These are phyloP conservation scores for Arizona elegans DNA, from an alignment of 2,113 vertebrate species.

Conservation along the genomic window DNA sequence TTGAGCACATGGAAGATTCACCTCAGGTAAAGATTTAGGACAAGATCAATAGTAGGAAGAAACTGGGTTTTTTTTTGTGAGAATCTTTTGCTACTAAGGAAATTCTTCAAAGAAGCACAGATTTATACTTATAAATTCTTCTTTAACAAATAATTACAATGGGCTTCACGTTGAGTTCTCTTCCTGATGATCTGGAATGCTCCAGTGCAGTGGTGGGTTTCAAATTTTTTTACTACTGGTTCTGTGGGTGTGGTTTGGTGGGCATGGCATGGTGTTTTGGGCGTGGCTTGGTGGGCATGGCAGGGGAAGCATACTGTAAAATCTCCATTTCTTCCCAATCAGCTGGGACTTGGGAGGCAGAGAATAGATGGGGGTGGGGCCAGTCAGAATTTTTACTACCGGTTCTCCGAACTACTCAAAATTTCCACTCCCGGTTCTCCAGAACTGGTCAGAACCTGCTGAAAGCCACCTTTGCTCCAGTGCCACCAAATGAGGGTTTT, in stretches of 20 bases:
- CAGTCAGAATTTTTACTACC: too few relatives aligned
- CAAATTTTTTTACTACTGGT: too few relatives aligned
- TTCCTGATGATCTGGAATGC: background rate
- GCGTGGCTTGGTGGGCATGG: too few relatives aligned
- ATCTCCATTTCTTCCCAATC: too few relatives aligned
- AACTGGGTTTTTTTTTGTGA: background rate
- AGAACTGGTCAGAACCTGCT: too few relatives aligned
- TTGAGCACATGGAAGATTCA: background rate
- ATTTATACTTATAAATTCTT: background rate
- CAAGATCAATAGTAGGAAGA: background rate
- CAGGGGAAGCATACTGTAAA: too few relatives aligned
- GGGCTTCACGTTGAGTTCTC: background rate
- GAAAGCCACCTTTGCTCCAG: background rate
- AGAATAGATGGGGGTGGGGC: too few relatives aligned
- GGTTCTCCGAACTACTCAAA: too few relatives aligned
- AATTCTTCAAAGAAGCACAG: background rate
- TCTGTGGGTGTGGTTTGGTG: too few relatives aligned
- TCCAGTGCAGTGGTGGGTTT: background rate
- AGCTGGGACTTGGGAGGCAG: too few relatives aligned
- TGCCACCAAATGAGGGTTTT: background rate
- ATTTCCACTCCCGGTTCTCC: too few relatives aligned
- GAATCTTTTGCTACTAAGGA: background rate
- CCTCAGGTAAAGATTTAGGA: background rate
- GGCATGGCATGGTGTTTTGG: too few relatives aligned
- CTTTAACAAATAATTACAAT: background rate